phyloP scores from a whole-genome alignment of 2,797 vertebrate genomes.

The Labeo calbasu region DNA sequence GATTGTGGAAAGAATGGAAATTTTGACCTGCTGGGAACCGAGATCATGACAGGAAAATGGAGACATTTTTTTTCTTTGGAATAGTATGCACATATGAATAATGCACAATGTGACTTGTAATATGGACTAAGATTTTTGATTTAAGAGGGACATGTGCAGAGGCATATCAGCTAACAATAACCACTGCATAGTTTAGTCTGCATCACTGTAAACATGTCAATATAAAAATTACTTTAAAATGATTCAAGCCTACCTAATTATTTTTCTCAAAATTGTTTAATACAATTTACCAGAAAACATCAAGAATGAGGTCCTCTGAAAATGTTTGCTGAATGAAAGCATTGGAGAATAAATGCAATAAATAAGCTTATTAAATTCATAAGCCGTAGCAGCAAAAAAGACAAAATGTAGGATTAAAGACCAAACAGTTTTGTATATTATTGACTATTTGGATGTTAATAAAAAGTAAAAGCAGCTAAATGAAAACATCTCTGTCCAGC shows the following conservation, averaged over 20 bases:
- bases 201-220: not conserved
- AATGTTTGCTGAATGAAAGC: not conserved
- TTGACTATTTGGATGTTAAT: not conserved
- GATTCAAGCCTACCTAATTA: not conserved
- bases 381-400: not conserved
- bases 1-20: not conserved
- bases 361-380: not conserved
- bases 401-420: not conserved
- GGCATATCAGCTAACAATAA: not conserved
- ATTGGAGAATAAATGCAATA: not conserved
- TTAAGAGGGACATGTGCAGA: too few relatives aligned
- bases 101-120: not conserved
- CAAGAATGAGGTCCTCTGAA: not conserved
- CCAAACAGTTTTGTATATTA: not conserved
- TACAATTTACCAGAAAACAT: not conserved
- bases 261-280: not conserved
- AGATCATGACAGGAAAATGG: not conserved
- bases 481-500: not conserved
- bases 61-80: not conserved
- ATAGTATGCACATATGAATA: not conserved
- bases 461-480: not conserved
- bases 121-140: not conserved
- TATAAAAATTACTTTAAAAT: not conserved
- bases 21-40: conserved; percentile 1
- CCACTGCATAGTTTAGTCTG: not conserved